phyloP scores from a whole-genome alignment of 2,888 invertebrate species.

The Phrixothrix hirtus region DNA sequence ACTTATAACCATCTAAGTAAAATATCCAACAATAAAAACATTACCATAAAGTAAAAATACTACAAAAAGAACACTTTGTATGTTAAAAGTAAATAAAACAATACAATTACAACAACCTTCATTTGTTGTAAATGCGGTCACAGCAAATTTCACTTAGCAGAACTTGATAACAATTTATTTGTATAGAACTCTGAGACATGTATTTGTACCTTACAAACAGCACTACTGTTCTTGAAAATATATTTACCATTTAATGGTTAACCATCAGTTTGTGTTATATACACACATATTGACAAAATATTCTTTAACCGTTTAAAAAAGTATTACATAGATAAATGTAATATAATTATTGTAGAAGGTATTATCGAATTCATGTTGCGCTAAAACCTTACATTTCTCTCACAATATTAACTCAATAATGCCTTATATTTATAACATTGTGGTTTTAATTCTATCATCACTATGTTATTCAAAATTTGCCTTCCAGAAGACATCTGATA shows the following conservation, averaged over 20 bases:
- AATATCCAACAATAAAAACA: too few relatives aligned
- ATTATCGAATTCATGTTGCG: too few relatives aligned
- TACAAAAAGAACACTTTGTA: neutral
- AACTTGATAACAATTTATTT: conserved; percentile 54
- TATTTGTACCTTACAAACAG: conserved; percentile 58
- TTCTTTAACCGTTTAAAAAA: conserved; percentile 36
- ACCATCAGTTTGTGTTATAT: conserved; percentile 46
- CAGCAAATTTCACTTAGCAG: conserved; percentile 46
- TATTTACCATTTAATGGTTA: conserved; percentile 48
- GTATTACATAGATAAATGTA: conserved; percentile 18
- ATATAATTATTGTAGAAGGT: conserved; percentile 38
- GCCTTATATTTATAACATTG: conserved; percentile 29
- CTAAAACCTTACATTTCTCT: too few relatives aligned
- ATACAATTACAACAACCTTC: conserved; percentile 8
- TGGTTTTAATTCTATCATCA: conserved; percentile 3
- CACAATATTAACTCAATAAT: too few relatives aligned
- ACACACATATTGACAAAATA: conserved; percentile 54
- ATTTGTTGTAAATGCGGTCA: conserved; percentile 41
- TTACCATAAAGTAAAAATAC: neutral
- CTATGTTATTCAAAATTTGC: conserved; percentile 6
- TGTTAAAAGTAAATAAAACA: conserved; percentile 3
- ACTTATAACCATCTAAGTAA: too few relatives aligned
- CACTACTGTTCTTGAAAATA: conserved; percentile 54
- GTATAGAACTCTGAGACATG: conserved; percentile 55
- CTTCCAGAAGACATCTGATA: neutral